These are phyloP conservation scores for Calliopsis andreniformis DNA, from an alignment of 1,140 invertebrate genomes.

Conservation along the genomic window DNA sequence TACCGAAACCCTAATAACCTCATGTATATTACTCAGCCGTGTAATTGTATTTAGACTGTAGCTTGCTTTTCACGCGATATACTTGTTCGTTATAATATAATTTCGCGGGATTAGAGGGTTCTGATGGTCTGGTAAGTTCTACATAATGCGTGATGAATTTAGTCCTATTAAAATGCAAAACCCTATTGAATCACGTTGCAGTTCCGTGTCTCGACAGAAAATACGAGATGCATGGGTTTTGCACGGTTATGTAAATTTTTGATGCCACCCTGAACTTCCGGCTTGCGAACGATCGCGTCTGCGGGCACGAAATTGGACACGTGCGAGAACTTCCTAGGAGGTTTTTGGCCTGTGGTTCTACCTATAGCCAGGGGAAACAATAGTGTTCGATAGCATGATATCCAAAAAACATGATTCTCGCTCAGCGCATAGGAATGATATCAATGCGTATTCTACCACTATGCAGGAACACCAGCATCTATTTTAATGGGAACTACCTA, in stretches of 20 bases:
- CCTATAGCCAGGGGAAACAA: slow-evolving; percentile 3
- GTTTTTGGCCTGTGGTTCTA: slow-evolving; percentile 45
- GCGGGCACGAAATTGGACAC: slow-evolving; percentile 49
- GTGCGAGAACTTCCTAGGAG: slow-evolving; percentile 46
- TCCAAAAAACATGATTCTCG: slow-evolving; percentile 43
- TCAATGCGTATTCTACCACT: neutral
- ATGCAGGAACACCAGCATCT: neutral
- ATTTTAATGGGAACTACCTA: neutral
- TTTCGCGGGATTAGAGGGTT: too few relatives aligned
- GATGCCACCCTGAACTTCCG: slow-evolving; percentile 26
- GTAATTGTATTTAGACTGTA: too few relatives aligned
- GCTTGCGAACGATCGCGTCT: slow-evolving; percentile 17
- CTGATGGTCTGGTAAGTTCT: too few relatives aligned
- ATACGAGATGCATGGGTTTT: slow-evolving; percentile 37
- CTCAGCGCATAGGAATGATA: neutral
- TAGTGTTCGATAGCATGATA: slow-evolving; percentile 9
- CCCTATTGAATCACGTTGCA: neutral
- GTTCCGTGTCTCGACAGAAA: neutral
- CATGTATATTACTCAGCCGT: neutral
- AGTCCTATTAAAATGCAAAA: neutral
- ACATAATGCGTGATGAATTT: neutral
- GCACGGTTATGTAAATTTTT: slow-evolving; percentile 53
- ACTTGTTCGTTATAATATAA: too few relatives aligned
- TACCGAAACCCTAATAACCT: neutral
- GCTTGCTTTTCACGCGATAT: too few relatives aligned